Evolutionary conservation across 1,140 invertebrate genomes (phyloP), one percentile per base, ranked within the genome.

Genomic region (Bombus turneri): DNA sequence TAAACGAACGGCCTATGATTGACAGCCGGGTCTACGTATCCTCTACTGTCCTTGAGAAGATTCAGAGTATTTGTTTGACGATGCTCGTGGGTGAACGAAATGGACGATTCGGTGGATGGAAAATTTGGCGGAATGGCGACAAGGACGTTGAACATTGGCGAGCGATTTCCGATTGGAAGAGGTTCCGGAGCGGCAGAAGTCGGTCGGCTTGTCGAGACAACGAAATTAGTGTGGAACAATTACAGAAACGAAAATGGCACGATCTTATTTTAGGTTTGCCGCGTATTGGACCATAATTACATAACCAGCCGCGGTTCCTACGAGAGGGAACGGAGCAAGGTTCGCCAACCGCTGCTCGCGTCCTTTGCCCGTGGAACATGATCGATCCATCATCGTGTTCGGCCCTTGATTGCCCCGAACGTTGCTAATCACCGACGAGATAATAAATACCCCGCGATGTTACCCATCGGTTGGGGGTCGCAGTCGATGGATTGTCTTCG

Each of bases 401-500:
- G 72, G 9, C 5, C 13, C 10, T 37, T 8, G 57, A 37, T 77
- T 77, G 9, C 9, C 31, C 3, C 34, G 28, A 64, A 22, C n/a
- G 75, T 81, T 59, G 34, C 62, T 57, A 34, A 81, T 76, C 47
- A 18, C 25, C 22, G 22, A 15, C n/a, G 59, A 47, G 85, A 75
- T 72, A 82, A 78, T 83, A 66, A 86, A 89, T 89, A 64, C 62
- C 75, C 39, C 53, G 59, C 39, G 66, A 25, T 64, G 43, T 25
- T 64, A n/a, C 53, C 39, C 37, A 37, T 53, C 82, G 81, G 28
- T n/a, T 22, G 81, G 39, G 59, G 66, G 62, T 86, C 75, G 79
- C 64, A 57, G 41, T 53, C 77, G 80, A 53, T 86, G 72, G 76
- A 88, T 88, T 88, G 84, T 86, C 88, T 87, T 89, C 84, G 84